Conservation (phyloP, 2,888 invertebrate genomes). For the Sesia apiformis region DNA sequence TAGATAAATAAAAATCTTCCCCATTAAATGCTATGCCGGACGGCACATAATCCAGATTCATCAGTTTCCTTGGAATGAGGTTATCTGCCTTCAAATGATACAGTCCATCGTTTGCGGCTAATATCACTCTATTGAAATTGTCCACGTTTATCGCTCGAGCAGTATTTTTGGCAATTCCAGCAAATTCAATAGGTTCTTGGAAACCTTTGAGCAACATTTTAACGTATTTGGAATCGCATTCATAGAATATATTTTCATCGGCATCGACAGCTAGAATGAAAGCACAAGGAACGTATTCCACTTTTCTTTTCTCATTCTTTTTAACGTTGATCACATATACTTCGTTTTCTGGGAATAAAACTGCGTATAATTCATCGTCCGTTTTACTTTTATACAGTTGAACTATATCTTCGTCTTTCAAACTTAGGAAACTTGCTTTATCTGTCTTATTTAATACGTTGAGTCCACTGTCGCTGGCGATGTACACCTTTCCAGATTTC, state of each 20-base stretch:
- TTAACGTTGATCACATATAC: conserved; percentile 40
- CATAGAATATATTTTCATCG: conserved; percentile 51
- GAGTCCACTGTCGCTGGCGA: conserved; percentile 53
- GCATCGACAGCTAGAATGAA: conserved; percentile 54
- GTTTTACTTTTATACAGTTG: conserved; percentile 46
- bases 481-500: conserved; percentile 40
- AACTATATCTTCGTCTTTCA: conserved; percentile 60
- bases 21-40: conserved; percentile 44
- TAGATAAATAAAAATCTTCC: conserved; percentile 39
- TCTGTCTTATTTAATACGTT: conserved; percentile 39
- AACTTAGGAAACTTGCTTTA: conserved; percentile 38
- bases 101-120: conserved; percentile 57
- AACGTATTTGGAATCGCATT: conserved; percentile 63
- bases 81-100: conserved; percentile 45
- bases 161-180: conserved; percentile 50
- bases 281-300: conserved; percentile 52
- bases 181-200: conserved; percentile 57
- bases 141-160: conserved; percentile 50
- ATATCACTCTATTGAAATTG: conserved; percentile 28
- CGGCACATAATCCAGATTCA: conserved; percentile 53
- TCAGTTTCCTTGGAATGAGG: conserved; percentile 53
- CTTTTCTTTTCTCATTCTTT: conserved; percentile 41
- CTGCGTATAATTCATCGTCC: conserved; percentile 43
- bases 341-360: conserved; percentile 53
- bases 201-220: conserved; percentile 56